These are phyloP conservation scores for Eubucco bourcierii DNA, from an alignment of 2,113 vertebrate genomes.

Conservation along the genomic window DNA sequence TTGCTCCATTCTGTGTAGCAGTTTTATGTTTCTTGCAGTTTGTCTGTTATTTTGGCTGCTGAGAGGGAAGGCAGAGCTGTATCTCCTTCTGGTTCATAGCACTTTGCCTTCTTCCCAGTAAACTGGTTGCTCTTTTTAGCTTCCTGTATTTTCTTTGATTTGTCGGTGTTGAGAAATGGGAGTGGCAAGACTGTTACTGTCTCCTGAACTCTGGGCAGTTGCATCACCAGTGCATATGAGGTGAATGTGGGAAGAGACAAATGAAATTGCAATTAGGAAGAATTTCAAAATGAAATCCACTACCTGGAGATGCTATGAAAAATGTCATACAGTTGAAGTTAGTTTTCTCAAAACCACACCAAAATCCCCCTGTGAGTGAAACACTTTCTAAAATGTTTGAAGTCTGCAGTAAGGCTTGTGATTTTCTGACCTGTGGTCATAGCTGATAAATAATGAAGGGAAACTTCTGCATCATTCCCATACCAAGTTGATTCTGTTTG, in stretches of 20 bases:
- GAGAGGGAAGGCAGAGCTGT: background rate
- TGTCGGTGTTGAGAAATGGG: background rate
- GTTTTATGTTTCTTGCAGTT: background rate
- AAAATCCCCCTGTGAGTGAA: background rate
- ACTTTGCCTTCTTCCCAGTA: background rate
- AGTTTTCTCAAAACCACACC: background rate
- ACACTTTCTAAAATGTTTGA: background rate
- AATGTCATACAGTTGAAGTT: background rate
- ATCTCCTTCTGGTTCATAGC: background rate
- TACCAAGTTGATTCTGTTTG: background rate
- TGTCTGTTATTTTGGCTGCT: background rate
- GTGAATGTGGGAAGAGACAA: background rate
- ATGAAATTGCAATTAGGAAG: background rate
- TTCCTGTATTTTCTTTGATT: background rate
- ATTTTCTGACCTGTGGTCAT: background rate
- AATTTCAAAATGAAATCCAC: background rate
- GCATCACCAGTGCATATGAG: background rate
- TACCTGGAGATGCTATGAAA: background rate
- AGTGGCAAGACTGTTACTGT: background rate
- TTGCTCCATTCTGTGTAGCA: background rate
- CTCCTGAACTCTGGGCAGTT: background rate
- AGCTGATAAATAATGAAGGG: slow-evolving; percentile 2
- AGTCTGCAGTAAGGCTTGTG: background rate
- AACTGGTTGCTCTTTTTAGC: background rate
- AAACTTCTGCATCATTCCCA: background rate